These are phyloP conservation scores for Leptobrachium ailaonicum DNA, from an alignment of 2,113 vertebrate genomes.

Conservation along the genomic window DNA sequence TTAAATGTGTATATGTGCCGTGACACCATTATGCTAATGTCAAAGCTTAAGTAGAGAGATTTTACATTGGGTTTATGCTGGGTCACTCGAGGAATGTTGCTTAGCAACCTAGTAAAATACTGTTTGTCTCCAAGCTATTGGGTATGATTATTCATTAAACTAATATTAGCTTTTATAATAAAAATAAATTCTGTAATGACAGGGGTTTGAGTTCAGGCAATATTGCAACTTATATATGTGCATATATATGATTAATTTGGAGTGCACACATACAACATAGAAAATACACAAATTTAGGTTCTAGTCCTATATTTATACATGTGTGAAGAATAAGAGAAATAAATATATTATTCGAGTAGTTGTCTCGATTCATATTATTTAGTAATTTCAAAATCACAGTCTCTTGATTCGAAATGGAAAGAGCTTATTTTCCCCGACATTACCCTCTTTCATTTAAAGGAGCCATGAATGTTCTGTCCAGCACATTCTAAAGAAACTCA, in stretches of 20 bases:
- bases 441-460: no score
- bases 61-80: conserved; percentile 31
- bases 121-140: conserved; percentile 40
- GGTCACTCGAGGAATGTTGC: conserved; percentile 31
- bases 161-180: conserved; percentile 41
- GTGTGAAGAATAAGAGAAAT: no score
- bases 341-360: no score
- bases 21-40: conserved; percentile 31
- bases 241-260: background rate
- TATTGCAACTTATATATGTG: conserved; percentile 13
- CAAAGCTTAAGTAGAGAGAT: conserved; percentile 29
- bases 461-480: background rate
- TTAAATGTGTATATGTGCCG: conserved; percentile 1
- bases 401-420: no score
- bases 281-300: no score
- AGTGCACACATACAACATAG: background rate
- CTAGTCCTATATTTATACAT: no score
- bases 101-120: conserved; percentile 37
- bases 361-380: no score
- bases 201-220: background rate
- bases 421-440: no score
- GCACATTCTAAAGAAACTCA: conserved; percentile 7
- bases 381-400: no score
- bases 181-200: conserved; percentile 37
- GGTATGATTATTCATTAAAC: conserved; percentile 37